Percentiles rank a stretch among this genome's conserved stretches.
These are phyloP conservation scores for Spongilla lacustris DNA, from an alignment of 37 sponge, comb jelly and placozoan genomes.

Conservation along the genomic window DNA sequence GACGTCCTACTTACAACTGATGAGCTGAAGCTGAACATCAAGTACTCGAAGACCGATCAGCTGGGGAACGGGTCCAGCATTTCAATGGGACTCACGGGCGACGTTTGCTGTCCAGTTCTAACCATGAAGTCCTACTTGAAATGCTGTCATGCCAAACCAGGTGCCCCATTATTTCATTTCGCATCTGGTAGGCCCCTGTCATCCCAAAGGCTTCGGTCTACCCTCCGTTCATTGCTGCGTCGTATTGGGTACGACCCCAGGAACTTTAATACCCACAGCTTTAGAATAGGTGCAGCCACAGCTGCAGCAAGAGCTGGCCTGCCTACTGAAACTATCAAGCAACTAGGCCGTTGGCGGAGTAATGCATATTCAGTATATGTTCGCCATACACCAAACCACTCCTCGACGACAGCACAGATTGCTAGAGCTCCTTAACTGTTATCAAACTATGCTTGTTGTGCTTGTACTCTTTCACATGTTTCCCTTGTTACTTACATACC, in stretches of 20 bases:
- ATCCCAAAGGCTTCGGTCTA: not conserved
- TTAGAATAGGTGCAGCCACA: conserved; percentile 1
- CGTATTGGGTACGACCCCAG: not conserved
- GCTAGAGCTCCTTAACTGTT: conserved; percentile 1
- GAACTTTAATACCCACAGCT: conserved; percentile 1
- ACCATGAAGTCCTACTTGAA: conserved; percentile 16
- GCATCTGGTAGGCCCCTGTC: conserved; percentile 5
- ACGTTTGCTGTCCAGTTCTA: not conserved
- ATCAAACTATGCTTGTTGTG: not conserved
- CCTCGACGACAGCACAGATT: conserved; percentile 1
- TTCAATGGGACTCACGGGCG: not conserved
- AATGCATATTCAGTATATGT: not conserved
- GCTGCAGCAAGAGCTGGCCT: not conserved
- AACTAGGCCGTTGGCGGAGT: not conserved
- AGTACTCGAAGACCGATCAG: conserved; percentile 37
- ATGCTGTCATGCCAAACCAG: not conserved
- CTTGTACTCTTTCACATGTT: not conserved
- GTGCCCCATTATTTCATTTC: conserved; percentile 16
- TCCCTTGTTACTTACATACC: not conserved
- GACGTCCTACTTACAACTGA: conserved; percentile 8
- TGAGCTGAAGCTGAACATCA: not conserved
- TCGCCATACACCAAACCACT: not conserved
- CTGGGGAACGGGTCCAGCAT: conserved; percentile 14
- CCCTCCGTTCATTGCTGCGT: not conserved
- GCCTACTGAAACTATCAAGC: not conserved